Conservation (phyloP, 1,140 invertebrate species). For the Drosophila murphyi region DNA sequence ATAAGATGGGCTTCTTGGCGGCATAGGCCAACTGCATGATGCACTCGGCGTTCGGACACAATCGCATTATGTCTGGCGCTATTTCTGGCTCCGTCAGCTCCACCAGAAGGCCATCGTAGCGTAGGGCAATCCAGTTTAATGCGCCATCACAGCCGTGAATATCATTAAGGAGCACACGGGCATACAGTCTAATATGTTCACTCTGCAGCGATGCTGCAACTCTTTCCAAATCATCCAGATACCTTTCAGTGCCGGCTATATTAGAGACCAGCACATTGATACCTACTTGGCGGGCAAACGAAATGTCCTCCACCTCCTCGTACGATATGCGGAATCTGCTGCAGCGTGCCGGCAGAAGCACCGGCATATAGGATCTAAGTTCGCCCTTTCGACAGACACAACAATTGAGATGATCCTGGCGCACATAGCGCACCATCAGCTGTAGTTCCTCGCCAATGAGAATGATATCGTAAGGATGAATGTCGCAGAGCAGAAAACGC, state of each 20-base stretch:
- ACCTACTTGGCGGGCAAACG: slow-evolving; percentile 72
- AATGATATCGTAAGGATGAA: slow-evolving; percentile 62
- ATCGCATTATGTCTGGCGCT: slow-evolving; percentile 53
- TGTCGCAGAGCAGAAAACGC: slow-evolving; percentile 57
- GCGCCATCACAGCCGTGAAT: slow-evolving; percentile 62
- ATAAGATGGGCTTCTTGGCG: slow-evolving; percentile 69
- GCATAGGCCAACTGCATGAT: slow-evolving; percentile 59
- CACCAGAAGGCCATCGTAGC: slow-evolving; percentile 74
- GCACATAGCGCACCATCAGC: slow-evolving; percentile 45
- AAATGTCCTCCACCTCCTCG: slow-evolving; percentile 78
- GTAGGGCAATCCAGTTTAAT: slow-evolving; percentile 60
- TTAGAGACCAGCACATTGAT: slow-evolving; percentile 70
- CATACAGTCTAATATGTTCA: slow-evolving; percentile 59
- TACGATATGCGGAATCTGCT: slow-evolving; percentile 53
- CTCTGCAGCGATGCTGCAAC: slow-evolving; percentile 54
- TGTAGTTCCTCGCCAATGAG: slow-evolving; percentile 66
- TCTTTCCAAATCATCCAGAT: slow-evolving; percentile 57
- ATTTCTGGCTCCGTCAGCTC: slow-evolving; percentile 40
- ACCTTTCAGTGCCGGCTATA: slow-evolving; percentile 53
- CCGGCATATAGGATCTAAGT: slow-evolving; percentile 62
- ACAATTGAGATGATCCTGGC: slow-evolving; percentile 45
- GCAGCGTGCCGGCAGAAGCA: slow-evolving; percentile 66
- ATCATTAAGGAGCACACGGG: slow-evolving; percentile 68
- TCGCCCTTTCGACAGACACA: slow-evolving; percentile 56
- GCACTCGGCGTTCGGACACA: slow-evolving; percentile 63